phyloP scores from a whole-genome alignment of 1,140 invertebrate genomes.

The Oryctes rhinoceros region DNA sequence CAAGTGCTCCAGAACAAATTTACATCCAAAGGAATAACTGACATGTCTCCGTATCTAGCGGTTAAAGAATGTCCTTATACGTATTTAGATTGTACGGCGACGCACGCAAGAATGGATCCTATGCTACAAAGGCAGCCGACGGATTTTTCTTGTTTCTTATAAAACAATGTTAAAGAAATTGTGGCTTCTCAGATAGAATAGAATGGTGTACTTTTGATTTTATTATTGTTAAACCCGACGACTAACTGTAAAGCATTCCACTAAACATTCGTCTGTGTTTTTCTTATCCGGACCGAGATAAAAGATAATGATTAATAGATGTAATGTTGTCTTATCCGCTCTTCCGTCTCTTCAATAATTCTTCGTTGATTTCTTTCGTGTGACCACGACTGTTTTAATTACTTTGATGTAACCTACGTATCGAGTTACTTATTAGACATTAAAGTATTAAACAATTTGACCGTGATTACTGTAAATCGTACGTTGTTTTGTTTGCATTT shows the following conservation, averaged over 20 bases:
- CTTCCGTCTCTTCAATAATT: constrained; percentile 22
- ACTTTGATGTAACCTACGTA: neutral
- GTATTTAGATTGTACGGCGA: constrained; percentile 58
- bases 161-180: constrained; percentile 57
- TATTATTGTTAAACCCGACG: constrained; percentile 37
- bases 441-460: neutral
- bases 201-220: constrained; percentile 41
- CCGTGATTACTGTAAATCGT: neutral
- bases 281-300: constrained; percentile 35
- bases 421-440: neutral
- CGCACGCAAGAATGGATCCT: constrained; percentile 56
- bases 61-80: constrained; percentile 59
- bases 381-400: constrained; percentile 12
- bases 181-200: constrained; percentile 41
- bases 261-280: constrained; percentile 33
- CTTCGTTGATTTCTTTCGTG: constrained; percentile 27
- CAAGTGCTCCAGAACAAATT: constrained; percentile 57
- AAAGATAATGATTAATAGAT: constrained; percentile 40
- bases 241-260: constrained; percentile 39
- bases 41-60: constrained; percentile 58
- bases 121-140: constrained; percentile 57
- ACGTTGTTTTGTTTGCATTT: neutral
- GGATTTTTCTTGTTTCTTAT: constrained; percentile 57
- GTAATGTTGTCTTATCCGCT: constrained; percentile 32
- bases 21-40: constrained; percentile 59